Conservation (phyloP, 2,797 vertebrate genomes). For the Petrocephalus sullivani region DNA sequence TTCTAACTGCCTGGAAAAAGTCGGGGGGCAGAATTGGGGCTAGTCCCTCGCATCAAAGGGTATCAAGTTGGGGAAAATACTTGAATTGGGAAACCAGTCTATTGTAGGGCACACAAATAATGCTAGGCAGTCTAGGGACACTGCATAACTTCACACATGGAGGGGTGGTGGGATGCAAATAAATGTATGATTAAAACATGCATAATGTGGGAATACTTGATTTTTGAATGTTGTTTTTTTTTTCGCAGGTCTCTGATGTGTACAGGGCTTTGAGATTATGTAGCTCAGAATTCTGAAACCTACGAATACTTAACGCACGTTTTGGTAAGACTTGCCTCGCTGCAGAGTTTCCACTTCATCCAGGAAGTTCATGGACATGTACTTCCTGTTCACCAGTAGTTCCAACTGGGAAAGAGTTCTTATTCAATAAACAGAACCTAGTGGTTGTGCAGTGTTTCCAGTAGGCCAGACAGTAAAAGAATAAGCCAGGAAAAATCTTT, state of each 20-base stretch:
- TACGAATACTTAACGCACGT: neutral
- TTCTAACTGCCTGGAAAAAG: neutral
- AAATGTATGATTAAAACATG: constrained; percentile 3
- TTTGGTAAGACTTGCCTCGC: neutral
- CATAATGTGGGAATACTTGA: neutral
- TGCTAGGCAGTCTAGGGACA: neutral
- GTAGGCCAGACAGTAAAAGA: neutral
- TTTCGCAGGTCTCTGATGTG: neutral
- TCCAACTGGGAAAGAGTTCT: neutral
- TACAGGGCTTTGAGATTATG: neutral
- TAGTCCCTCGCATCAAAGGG: neutral
- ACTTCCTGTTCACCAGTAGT: neutral
- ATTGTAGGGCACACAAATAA: neutral
- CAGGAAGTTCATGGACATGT: neutral
- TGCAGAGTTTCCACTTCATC: neutral
- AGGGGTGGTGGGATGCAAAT: neutral
- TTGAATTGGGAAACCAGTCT: neutral
- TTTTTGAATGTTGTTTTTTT: neutral
- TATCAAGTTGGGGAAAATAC: neutral
- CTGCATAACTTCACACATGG: neutral
- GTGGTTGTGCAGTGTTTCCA: neutral
- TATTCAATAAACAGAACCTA: neutral
- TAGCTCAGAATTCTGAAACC: neutral
- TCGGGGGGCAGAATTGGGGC: neutral
- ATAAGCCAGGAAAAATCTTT: neutral